phyloP scores from a whole-genome alignment of 2,888 invertebrate species.

The Rugalucina vietnamica region DNA sequence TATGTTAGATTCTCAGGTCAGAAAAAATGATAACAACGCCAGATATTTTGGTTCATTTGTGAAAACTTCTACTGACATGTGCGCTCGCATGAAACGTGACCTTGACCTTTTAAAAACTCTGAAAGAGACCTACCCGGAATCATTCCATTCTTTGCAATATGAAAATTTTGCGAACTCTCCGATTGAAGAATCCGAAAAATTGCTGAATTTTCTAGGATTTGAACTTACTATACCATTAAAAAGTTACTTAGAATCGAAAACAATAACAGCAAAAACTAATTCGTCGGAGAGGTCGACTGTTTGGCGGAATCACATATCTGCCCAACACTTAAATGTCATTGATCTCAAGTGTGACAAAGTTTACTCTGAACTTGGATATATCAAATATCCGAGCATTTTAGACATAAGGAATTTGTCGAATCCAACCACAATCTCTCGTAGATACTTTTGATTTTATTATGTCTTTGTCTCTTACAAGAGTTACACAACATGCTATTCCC shows the following conservation, averaged over 20 bases:
- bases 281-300: background rate
- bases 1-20: conserved; percentile 57
- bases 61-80: conserved; percentile 30
- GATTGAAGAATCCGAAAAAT: background rate
- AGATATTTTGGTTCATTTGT: background rate
- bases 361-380: conserved; percentile 32
- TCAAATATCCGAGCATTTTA: background rate
- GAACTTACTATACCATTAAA: conserved; percentile 10
- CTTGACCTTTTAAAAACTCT: conserved; percentile 22
- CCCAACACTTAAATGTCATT: conserved; percentile 13
- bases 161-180: conserved; percentile 42
- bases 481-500: too few species aligned
- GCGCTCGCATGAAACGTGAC: conserved; percentile 33
- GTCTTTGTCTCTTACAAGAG: too few species aligned
- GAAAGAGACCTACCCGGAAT: conserved; percentile 5
- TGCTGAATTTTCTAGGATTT: conserved; percentile 40
- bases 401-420: conserved; percentile 25
- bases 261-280: background rate
- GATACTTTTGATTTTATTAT: too few species aligned
- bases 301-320: conserved; percentile 40
- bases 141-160: conserved; percentile 38
- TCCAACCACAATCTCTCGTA: too few species aligned
- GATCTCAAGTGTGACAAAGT: conserved; percentile 23
- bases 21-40: conserved; percentile 45
- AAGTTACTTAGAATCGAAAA: conserved; percentile 17